Conservation (phyloP, 2,888 invertebrate species). For the Eupithecia tripunctaria region DNA sequence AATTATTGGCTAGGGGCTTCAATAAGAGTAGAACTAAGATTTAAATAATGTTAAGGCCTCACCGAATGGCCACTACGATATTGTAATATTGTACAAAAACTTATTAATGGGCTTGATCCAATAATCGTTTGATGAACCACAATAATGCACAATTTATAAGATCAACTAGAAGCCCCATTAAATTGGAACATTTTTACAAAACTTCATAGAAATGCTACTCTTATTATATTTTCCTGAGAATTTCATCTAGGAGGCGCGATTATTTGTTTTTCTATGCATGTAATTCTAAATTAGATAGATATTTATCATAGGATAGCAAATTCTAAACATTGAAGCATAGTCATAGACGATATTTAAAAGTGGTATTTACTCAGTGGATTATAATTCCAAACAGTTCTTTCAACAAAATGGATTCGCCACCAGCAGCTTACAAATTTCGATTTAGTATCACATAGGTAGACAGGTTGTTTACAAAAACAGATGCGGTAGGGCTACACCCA, state of each 20-base stretch:
- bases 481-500: conserved; percentile 10
- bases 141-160: neutral
- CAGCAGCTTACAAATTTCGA: neutral
- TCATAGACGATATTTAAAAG: neutral
- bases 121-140: neutral
- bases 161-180: neutral
- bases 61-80: neutral
- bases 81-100: neutral
- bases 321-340: neutral
- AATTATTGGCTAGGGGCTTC: conserved; percentile 17
- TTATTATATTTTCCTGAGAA: neutral
- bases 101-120: neutral
- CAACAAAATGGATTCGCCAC: neutral
- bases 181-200: neutral
- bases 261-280: neutral
- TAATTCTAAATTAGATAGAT: neutral
- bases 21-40: neutral
- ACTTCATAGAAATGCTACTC: neutral
- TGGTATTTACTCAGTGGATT: neutral
- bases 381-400: neutral
- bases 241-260: no score
- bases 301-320: neutral
- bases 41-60: neutral
- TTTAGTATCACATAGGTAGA: neutral
- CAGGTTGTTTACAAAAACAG: conserved; percentile 8